Conservation (phyloP, 2,888 invertebrate genomes). For the Sepioteuthis lessoniana region DNA sequence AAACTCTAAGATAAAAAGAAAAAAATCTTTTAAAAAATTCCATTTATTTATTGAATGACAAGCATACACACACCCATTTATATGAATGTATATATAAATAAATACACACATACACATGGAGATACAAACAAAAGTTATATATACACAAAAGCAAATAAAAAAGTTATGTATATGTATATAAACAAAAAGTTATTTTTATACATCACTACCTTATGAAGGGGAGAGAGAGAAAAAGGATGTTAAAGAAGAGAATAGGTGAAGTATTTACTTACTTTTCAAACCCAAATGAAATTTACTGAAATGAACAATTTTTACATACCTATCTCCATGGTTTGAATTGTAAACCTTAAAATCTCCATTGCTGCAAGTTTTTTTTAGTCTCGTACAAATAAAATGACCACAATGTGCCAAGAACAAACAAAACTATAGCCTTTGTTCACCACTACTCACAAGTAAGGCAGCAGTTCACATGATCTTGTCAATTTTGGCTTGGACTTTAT, state of each 20-base stretch:
- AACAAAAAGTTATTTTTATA: neutral
- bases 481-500: neutral
- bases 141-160: no score
- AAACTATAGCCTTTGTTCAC: neutral
- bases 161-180: neutral
- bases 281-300: slow-evolving; percentile 23
- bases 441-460: neutral
- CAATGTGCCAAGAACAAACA: neutral
- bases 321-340: neutral
- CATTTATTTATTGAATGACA: no score
- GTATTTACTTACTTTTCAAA: neutral
- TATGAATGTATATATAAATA: neutral
- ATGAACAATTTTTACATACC: neutral
- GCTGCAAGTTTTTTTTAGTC: slow-evolving; percentile 50
- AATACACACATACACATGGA: neutral
- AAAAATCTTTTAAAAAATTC: no score
- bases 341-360: neutral
- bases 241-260: no score
- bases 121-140: neutral
- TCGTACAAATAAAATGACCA: neutral
- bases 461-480: neutral
- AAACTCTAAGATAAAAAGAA: no score
- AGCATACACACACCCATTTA: no score
- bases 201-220: neutral
- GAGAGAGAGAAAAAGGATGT: no score